Evolutionary conservation across 1,140 invertebrate genomes (phyloP).

Genomic region (Tetramorium alpestre): DNA sequence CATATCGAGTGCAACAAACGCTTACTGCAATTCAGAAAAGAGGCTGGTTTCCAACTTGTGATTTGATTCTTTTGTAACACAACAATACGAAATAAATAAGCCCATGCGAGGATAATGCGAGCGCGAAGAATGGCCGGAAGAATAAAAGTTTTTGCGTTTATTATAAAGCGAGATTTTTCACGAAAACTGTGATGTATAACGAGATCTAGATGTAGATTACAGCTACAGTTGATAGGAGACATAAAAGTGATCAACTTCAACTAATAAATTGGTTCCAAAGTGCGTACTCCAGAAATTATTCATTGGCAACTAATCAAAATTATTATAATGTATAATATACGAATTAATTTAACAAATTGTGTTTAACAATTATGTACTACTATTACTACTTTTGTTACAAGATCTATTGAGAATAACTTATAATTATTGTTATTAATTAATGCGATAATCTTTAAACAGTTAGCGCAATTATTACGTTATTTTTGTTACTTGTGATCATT

Average conservation of each 20-base stretch:
- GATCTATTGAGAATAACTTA: too few species aligned
- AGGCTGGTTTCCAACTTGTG: conserved; percentile 2
- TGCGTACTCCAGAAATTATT: background rate
- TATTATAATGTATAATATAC: background rate
- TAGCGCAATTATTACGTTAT: too few species aligned
- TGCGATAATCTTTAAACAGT: too few species aligned
- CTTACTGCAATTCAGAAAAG: conserved; percentile 21
- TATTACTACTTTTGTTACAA: too few species aligned
- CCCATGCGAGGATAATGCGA: conserved; percentile 10
- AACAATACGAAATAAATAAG: conserved; percentile 16
- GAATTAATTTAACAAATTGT: background rate
- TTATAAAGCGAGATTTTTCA: background rate
- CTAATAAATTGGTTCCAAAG: background rate
- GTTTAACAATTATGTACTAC: background rate
- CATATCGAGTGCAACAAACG: background rate
- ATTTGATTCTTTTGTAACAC: conserved; percentile 25
- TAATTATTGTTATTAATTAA: too few species aligned
- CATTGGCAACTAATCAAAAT: background rate
- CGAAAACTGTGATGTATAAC: background rate
- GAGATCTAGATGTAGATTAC: background rate
- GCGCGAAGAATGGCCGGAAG: background rate
- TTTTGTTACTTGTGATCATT: background rate
- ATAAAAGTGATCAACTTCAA: background rate
- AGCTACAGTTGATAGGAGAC: background rate
- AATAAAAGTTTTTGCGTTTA: conserved; percentile 29